Conservation (phyloP, 2,113 vertebrate species). For the Pelodiscus sinensis region DNA sequence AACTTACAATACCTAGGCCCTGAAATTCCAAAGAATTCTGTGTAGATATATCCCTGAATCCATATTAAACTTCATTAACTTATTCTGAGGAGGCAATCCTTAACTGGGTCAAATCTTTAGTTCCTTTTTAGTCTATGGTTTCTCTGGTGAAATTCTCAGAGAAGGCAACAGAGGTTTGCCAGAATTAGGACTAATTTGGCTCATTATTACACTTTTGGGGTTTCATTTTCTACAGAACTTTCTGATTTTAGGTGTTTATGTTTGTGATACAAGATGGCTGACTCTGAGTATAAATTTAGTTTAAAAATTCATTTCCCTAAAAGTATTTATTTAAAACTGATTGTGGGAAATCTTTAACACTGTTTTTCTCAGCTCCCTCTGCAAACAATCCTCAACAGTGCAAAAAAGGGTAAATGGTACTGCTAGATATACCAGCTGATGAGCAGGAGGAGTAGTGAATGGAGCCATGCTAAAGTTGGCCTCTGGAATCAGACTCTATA, state of each 20-base stretch:
- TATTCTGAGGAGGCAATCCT: not conserved
- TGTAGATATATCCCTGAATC: not conserved
- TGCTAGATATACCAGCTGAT: not conserved
- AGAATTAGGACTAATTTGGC: not conserved
- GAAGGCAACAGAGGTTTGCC: not conserved
- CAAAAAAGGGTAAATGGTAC: not conserved
- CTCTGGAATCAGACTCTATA: accelerated
- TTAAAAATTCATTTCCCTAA: not conserved
- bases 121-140: not conserved
- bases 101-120: not conserved
- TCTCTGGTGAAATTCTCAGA: not conserved
- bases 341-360: not conserved
- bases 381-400: not conserved
- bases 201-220: not conserved
- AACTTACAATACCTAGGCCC: not conserved
- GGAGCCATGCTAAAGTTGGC: not conserved
- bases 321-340: not conserved
- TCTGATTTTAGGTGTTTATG: not conserved
- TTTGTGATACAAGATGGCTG: not conserved
- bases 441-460: not conserved
- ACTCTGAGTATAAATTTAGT: not conserved
- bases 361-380: not conserved
- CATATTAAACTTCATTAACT: not conserved
- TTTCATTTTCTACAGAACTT: not conserved
- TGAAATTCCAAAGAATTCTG: not conserved